Evolutionary conservation across 2,797 vertebrate genomes (phyloP), one percentile per base, ranked within the genome.

Genomic region (Mus spretus): DNA sequence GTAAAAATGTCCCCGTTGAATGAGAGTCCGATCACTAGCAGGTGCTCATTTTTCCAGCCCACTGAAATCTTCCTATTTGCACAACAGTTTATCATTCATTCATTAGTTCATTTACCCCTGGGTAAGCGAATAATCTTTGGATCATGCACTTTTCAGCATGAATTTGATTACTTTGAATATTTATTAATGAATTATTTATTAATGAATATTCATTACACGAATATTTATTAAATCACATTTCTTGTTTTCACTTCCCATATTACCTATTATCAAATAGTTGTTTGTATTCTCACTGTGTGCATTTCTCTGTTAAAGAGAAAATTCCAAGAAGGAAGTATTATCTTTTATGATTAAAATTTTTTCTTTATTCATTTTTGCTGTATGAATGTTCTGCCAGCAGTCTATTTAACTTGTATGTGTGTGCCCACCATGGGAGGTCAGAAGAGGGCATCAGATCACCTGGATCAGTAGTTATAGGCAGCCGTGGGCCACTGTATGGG

Each of bases 121-220:
- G 47, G 22, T 24, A 89, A 97, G 82, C 92, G 47, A 92, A 77
- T 78, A 79, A 89, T 77, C 19, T 47, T 89, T 53, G 50, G 31
- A 5, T 92, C 44, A 78, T 82, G 44, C 3, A 59, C 34, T 90
- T 26, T 34, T 80, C 12, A 61, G 61, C 40, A 83, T 87, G 37
- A 47, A 61, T 87, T 92, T 92, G 67, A 87, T 79, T 72, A 89
- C 86, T 72, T 65, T 50, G 82, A 67, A 53, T 67, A n/a, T 85
- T 85, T 67, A 85, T n/a, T 70, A 67, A 50, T n/a, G 31, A n/a
- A 85, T 85, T 67, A 85, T 34, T 65, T 85, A 61, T 61, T 61
- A 83, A 37, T 28, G 14, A 28, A 44, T 63, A 63, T 28, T 40
- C 37, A 84, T 31, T n/a, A 82, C 20, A n/a, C 24, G 28, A 53